Evolutionary conservation across 37 sponge, comb jelly and placozoan species (phyloP), one percentile per base, ranked within the genome.

Genomic region (Eunapius fragilis): DNA sequence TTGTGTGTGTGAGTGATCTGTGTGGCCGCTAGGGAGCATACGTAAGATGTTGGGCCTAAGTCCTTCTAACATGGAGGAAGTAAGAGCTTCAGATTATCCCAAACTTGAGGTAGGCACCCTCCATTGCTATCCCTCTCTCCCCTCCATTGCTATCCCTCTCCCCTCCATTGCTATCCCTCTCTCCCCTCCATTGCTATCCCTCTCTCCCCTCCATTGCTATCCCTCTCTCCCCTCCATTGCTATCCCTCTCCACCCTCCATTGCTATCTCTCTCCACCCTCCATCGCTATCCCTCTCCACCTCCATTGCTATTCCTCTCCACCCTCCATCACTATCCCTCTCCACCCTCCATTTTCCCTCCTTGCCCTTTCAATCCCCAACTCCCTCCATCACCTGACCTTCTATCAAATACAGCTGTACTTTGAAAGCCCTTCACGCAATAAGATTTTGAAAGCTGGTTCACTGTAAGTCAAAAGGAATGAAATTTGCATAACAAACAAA

Each of bases 361-460:
- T 41, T 3, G 6, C 41, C 68, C 5, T 25, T 17, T 38, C 67
- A 37, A 4, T 41, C 41, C 41, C 6, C 41, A n/a, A n/a, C 41
- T 41, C 6, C 41, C 41, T 41, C 6, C 6, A 41, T 6, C 41
- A 3, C 41, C 6, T 41, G 41, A 9, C 41, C 6, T 3, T 41
- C 41, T 17, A 11, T 17, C 0, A 0, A 58, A 13, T 85, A 45
- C 27, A 92, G 92, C 37, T 92, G 26, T 92, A 75, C 88, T 95
- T 91, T 90, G 96, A 96, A 50, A 96, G 96, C 67, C 25, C 88
- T 14, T 96, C 96, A 33, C 73, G 96, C n/a, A 96, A 96, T 71
- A 93, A 79, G 41, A 80, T 88, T 25, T 76, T 96, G 27, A 90
- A 90, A 81, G 91, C 78, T 34, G 93, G 93, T 6, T 58, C 91